phyloP scores from a whole-genome alignment of 2,888 invertebrate species.

The Cremastinae sp. region DNA sequence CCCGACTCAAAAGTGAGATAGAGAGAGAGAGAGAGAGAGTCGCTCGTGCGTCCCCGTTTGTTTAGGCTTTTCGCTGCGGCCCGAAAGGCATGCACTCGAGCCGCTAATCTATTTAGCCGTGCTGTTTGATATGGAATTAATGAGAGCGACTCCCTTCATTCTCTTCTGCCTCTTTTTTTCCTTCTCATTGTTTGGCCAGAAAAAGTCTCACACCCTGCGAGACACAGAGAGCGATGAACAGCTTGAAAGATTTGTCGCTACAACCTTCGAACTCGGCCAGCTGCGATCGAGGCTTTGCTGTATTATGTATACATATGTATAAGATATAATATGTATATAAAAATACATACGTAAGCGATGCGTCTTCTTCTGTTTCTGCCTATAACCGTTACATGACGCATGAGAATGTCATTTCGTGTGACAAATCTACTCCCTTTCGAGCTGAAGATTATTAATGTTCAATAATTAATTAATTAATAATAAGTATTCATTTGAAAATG shows the following conservation, averaged over 20 bases:
- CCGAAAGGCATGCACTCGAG: slow-evolving; percentile 78
- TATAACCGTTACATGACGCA: too few species aligned
- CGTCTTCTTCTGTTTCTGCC: too few species aligned
- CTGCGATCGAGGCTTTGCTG: slow-evolving; percentile 51
- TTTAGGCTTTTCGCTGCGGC: slow-evolving; percentile 69
- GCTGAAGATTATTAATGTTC: too few species aligned
- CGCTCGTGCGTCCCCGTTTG: slow-evolving; percentile 67
- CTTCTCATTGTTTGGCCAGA: slow-evolving; percentile 11
- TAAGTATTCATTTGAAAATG: too few species aligned
- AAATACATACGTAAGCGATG: too few species aligned
- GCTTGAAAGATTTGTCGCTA: slow-evolving; percentile 44
- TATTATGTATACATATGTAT: slow-evolving; percentile 13
- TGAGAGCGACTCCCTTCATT: slow-evolving; percentile 68
- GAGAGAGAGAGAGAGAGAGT: too few species aligned
- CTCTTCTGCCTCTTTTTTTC: slow-evolving; percentile 56
- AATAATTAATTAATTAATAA: too few species aligned
- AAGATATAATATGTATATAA: slow-evolving; percentile 13
- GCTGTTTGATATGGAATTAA: slow-evolving; percentile 80
- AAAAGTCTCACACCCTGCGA: slow-evolving; percentile 44
- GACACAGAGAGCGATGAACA: slow-evolving; percentile 35
- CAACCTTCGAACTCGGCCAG: slow-evolving; percentile 52
- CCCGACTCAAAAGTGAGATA: slow-evolving; percentile 43
- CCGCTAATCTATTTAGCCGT: slow-evolving; percentile 79
- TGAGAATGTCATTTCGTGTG: too few species aligned
- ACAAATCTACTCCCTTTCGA: too few species aligned